Evolutionary conservation across 2,113 vertebrate species (phyloP).

Genomic region (Isurus oxyrinchus): DNA sequence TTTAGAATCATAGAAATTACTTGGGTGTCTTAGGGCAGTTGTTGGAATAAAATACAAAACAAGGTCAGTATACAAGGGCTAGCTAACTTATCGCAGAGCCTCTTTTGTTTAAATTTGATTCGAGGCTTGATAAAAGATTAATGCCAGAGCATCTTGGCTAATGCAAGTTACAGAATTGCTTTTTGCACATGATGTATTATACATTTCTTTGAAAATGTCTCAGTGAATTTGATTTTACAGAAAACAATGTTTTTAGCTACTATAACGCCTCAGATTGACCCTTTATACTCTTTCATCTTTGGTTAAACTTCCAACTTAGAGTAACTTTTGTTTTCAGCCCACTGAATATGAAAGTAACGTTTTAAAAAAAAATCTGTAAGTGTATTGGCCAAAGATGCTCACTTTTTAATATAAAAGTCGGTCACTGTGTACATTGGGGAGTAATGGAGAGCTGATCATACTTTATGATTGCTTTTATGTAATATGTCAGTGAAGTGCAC

Average conservation of each 20-base stretch:
- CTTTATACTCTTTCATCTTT: neutral
- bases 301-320: neutral
- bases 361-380: neutral
- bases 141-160: neutral
- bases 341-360: neutral
- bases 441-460: neutral
- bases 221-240: neutral
- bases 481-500: neutral
- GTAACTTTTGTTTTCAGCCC: neutral
- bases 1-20: neutral
- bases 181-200: neutral
- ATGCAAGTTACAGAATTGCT: neutral
- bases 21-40: neutral
- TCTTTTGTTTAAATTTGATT: neutral
- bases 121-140: neutral
- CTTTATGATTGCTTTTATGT: neutral
- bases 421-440: neutral
- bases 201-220: neutral
- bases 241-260: neutral
- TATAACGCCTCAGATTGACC: neutral
- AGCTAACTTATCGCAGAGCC: neutral
- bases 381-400: neutral
- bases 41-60: neutral
- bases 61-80: neutral
- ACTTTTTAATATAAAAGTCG: neutral